Evolutionary conservation across 2,113 vertebrate genomes (phyloP).

Genomic region (Mionectes macconnelli): DNA sequence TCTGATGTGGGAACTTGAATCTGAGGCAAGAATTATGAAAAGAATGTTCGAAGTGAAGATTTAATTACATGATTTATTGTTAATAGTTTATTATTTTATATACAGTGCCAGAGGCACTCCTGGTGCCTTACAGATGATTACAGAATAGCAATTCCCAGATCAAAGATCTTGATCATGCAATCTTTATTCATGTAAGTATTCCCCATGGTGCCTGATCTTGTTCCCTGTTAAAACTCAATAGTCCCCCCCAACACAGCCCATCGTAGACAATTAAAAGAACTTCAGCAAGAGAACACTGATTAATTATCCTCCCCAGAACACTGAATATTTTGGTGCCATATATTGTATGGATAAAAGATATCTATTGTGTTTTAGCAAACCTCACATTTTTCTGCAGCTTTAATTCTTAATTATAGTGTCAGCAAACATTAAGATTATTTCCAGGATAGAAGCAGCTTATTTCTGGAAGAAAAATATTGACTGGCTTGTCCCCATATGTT

Average conservation of each 20-base stretch:
- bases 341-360: conserved; percentile 49
- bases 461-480: conserved; percentile 1
- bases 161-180: conserved; percentile 49
- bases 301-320: conserved; percentile 25
- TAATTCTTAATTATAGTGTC: conserved; percentile 51
- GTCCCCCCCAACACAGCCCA: neutral
- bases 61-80: conserved; percentile 65
- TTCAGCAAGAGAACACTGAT: conserved; percentile 27
- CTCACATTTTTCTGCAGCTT: conserved; percentile 50
- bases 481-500: neutral
- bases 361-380: conserved; percentile 53
- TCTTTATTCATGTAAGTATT: conserved; percentile 55
- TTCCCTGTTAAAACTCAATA: conserved; percentile 31
- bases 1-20: conserved; percentile 59
- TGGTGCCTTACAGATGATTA: conserved; percentile 54
- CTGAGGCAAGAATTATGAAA: conserved; percentile 37
- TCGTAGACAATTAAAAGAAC: conserved; percentile 36
- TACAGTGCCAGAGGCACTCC: conserved; percentile 48
- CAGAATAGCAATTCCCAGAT: conserved; percentile 56
- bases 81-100: conserved; percentile 56
- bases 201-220: conserved; percentile 28
- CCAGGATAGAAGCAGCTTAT: neutral
- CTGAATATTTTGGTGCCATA: conserved; percentile 22
- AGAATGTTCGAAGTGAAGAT: conserved; percentile 39
- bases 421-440: conserved; percentile 26